Evolutionary conservation across 2,113 vertebrate species (phyloP).

Genomic region (Caranx ignobilis): DNA sequence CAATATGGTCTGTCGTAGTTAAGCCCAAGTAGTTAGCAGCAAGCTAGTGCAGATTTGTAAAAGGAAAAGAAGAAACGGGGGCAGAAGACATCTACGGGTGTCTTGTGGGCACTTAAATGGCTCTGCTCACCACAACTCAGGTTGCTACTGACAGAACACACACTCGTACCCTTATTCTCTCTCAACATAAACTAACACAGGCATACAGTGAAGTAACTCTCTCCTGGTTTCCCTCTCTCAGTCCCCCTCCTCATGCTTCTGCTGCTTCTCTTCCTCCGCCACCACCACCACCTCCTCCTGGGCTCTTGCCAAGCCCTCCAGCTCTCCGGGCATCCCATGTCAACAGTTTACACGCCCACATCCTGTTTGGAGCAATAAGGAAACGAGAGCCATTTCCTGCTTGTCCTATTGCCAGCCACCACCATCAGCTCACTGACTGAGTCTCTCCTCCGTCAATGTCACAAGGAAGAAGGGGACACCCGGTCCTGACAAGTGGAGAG

Average conservation of each 20-base stretch:
- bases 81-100: neutral
- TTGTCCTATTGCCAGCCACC: slow-evolving; percentile 73
- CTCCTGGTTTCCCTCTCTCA: slow-evolving; percentile 34
- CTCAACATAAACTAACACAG: neutral
- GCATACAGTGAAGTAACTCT: slow-evolving; percentile 38
- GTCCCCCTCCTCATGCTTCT: slow-evolving; percentile 19
- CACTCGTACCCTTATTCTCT: neutral
- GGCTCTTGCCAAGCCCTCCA: slow-evolving; percentile 73
- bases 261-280: neutral
- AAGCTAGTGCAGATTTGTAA: neutral
- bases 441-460: slow-evolving; percentile 42
- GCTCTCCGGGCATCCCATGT: slow-evolving; percentile 80
- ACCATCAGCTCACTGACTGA: slow-evolving; percentile 58
- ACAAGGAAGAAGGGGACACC: slow-evolving; percentile 26
- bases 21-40: slow-evolving; percentile 21
- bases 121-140: neutral
- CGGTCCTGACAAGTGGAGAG: slow-evolving; percentile 25
- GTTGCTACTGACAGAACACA: neutral
- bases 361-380: slow-evolving; percentile 89
- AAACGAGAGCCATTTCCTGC: slow-evolving; percentile 83
- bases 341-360: slow-evolving; percentile 87
- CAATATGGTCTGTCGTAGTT: slow-evolving; percentile 51
- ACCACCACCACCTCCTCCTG: slow-evolving; percentile 48
- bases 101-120: neutral
- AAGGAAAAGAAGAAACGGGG: slow-evolving; percentile 23